These are phyloP conservation scores for Dinomys branickii DNA, from an alignment of 2,113 vertebrate species.

Conservation along the genomic window DNA sequence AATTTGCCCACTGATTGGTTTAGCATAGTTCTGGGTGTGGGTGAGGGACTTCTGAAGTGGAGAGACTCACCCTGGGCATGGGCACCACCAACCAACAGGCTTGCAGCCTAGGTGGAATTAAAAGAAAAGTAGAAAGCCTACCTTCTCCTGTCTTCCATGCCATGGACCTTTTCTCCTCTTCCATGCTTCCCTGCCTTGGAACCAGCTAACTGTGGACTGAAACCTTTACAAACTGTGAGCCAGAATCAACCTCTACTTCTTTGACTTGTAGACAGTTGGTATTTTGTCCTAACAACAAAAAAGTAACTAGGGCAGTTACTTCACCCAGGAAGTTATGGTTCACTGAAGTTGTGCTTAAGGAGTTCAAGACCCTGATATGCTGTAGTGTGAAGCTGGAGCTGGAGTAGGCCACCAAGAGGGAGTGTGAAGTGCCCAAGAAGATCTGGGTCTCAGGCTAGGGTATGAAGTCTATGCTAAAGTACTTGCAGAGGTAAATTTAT, in stretches of 20 bases:
- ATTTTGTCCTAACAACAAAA: neutral
- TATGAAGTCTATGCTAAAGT: constrained; percentile 95
- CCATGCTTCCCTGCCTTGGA: neutral
- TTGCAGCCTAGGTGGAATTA: neutral
- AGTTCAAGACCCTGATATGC: constrained; percentile 96
- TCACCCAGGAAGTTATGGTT: constrained; percentile 98
- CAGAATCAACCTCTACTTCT: neutral
- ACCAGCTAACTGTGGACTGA: neutral
- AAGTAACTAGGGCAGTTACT: constrained; percentile 88
- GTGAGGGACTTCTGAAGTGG: neutral
- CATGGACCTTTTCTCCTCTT: neutral
- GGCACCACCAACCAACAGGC: neutral
- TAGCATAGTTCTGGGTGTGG: neutral
- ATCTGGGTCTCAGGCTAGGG: constrained; percentile 97
- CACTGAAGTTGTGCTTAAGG: constrained; percentile 97
- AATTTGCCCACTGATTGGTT: neutral
- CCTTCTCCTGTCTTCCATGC: neutral
- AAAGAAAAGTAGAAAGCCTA: neutral
- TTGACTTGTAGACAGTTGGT: neutral
- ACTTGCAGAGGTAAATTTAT: constrained; percentile 95
- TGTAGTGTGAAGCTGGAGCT: constrained; percentile 92
- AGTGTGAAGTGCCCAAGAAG: constrained; percentile 95
- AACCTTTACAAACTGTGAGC: neutral
- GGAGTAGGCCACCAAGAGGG: constrained; percentile 96
- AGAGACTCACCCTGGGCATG: neutral